Evolutionary conservation across 1,140 invertebrate species (phyloP).

Genomic region (Drosophila albomicans): DNA sequence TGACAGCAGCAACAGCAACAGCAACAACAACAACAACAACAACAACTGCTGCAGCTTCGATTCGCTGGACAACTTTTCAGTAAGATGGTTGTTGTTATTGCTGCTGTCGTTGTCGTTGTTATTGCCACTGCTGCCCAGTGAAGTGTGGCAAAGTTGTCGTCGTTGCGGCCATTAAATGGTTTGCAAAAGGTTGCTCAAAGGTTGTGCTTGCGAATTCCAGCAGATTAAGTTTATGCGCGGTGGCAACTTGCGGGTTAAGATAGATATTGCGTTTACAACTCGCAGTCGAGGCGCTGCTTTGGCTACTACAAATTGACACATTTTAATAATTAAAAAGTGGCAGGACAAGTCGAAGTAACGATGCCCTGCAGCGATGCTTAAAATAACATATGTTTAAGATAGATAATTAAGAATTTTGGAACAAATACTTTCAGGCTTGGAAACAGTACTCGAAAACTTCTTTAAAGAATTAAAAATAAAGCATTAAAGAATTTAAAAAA

Average conservation of each 20-base stretch:
- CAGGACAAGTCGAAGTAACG: not conserved
- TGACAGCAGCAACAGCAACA: constrained; percentile 8
- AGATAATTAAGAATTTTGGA: too few relatives aligned
- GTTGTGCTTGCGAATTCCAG: constrained; percentile 29
- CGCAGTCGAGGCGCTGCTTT: not conserved
- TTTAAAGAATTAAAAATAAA: too few relatives aligned
- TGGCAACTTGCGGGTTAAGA: constrained; percentile 26
- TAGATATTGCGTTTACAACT: constrained; percentile 9
- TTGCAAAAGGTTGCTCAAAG: constrained; percentile 48
- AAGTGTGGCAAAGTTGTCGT: constrained; percentile 60
- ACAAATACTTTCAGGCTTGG: too few relatives aligned
- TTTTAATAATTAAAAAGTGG: not conserved
- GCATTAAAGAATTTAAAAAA: too few relatives aligned
- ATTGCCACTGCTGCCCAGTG: constrained; percentile 25
- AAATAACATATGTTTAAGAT: too few relatives aligned
- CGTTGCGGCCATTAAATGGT: constrained; percentile 60
- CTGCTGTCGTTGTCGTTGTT: constrained; percentile 36
- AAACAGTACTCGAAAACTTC: too few relatives aligned
- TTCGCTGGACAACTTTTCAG: constrained; percentile 61
- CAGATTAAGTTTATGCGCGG: constrained; percentile 33
- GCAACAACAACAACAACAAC: constrained; percentile 8
- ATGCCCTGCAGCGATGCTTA: too few relatives aligned
- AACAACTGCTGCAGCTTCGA: constrained; percentile 50
- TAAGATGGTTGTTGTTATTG: constrained; percentile 34
- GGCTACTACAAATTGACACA: constrained; percentile 2